Evolutionary conservation across 2,888 invertebrate species (phyloP).

Genomic region (Plebejus anna): DNA sequence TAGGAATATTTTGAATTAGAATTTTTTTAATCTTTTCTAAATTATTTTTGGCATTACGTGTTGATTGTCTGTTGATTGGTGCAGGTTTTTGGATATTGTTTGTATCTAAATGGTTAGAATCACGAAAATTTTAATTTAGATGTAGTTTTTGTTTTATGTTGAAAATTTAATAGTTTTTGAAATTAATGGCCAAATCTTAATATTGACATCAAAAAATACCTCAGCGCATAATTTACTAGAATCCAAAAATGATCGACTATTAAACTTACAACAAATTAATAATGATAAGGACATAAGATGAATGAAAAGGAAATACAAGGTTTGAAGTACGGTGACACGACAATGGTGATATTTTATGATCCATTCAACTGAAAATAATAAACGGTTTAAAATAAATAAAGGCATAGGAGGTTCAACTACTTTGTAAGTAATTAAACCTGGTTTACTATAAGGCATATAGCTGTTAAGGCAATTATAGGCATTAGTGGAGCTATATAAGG

Average conservation of each 20-base stretch:
- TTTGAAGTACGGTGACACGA: constrained; percentile 58
- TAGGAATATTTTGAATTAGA: neutral
- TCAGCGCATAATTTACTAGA: neutral
- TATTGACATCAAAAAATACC: neutral
- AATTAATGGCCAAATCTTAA: neutral
- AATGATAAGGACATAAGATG: constrained; percentile 50
- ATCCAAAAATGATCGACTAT: neutral
- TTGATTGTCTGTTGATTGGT: neutral
- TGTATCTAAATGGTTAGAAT: too few relatives aligned
- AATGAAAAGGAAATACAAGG: constrained; percentile 70
- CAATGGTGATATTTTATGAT: constrained; percentile 56
- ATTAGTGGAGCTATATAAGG: constrained; percentile 16
- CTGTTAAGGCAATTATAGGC: constrained; percentile 4
- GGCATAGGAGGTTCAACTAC: constrained; percentile 1
- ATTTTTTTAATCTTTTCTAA: neutral
- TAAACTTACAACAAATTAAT: constrained; percentile 27
- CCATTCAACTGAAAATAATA: constrained; percentile 24
- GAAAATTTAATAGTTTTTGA: neutral
- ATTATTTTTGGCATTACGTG: neutral
- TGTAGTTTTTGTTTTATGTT: neutral
- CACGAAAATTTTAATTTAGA: neutral
- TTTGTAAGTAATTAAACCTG: constrained; percentile 14
- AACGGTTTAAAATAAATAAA: constrained; percentile 17
- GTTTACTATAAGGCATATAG: constrained; percentile 8
- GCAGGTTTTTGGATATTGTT: neutral